Base-by-base conservation (phyloP, 2,888 invertebrate species). In the Odontomyia ornata region DNA sequence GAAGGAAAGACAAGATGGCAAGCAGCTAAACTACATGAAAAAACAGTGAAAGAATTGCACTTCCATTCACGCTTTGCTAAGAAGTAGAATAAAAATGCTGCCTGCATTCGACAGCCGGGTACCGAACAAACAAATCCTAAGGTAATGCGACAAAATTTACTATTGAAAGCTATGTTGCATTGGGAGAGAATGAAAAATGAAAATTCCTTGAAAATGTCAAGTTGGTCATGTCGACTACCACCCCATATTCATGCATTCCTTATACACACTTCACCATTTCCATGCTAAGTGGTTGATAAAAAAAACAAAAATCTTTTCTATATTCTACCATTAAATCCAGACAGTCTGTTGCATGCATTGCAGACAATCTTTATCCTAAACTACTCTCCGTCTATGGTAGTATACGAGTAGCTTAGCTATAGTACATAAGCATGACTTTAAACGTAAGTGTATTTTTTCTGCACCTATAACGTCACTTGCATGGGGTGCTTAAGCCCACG, bases 261-360 rank as follows among this genome's bases (percentile, higher is more conserved):
- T 60, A 13, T 15, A 28, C 56, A 72, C 28, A 27, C 18, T 23
- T n/a, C 47, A 23, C 23, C 47, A 71, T 47, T 47, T 13, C 73
- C 60, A 57, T 57, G 23, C 60, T 57, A 28, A 57, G 23, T 73
- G 36, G 21, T 21, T 30, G 36, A 13, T 11, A 9, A 36, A 36
- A 36, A 36, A 36, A 30, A 15, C 11, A 64, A 64, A 47, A 47
- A 47, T 69, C 69, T 25, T 69, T 69, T 69, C 13, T 67, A 69
- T 47, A 47, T 23, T 21, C 25, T 15, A 47, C 69, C 47, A 69
- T 69, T 69, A 69, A 69, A 69, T 73, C 73, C 73, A 73, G 73
- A 73, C 73, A 73, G 57, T 73, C 73, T 73, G 73, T 73, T 73
- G 73, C 73, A 73, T 73, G 69, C 73, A 36, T 60, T 73, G 73